These are phyloP conservation scores for Thalassarche chlororhynchos DNA, from an alignment of 2,113 vertebrate species.

Conservation along the genomic window DNA sequence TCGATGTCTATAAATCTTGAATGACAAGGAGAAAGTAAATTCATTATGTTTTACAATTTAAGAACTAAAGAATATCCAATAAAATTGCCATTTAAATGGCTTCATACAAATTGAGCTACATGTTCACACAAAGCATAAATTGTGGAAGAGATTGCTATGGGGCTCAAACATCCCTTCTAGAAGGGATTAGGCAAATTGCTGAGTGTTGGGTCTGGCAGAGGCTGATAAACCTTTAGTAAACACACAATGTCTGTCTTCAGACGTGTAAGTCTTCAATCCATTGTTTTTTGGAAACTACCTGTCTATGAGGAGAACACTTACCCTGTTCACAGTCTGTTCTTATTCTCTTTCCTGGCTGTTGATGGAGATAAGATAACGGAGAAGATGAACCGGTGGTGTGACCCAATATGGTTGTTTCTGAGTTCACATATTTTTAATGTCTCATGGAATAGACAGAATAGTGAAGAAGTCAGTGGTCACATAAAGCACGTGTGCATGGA, in stretches of 20 bases:
- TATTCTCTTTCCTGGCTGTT: neutral
- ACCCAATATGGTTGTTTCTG: neutral
- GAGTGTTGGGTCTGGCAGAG: neutral
- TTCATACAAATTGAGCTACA: neutral
- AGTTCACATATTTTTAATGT: neutral
- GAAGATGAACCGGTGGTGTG: neutral
- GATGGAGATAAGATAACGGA: neutral
- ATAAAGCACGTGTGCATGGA: neutral
- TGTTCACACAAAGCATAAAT: neutral
- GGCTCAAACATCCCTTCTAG: neutral
- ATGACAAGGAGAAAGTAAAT: neutral
- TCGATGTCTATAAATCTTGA: neutral
- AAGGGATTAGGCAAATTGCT: neutral
- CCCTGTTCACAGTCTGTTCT: neutral
- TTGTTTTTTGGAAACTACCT: neutral
- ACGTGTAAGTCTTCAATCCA: neutral
- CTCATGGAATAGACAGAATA: accelerated
- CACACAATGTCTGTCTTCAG: neutral
- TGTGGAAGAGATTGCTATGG: neutral
- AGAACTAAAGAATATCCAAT: neutral
- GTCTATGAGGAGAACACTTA: neutral
- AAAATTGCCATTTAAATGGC: neutral
- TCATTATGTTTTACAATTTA: neutral
- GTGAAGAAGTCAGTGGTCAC: neutral
- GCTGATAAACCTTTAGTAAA: neutral